Conservation (phyloP, 2,888 invertebrate species). For the Agriopis aurantiaria region DNA sequence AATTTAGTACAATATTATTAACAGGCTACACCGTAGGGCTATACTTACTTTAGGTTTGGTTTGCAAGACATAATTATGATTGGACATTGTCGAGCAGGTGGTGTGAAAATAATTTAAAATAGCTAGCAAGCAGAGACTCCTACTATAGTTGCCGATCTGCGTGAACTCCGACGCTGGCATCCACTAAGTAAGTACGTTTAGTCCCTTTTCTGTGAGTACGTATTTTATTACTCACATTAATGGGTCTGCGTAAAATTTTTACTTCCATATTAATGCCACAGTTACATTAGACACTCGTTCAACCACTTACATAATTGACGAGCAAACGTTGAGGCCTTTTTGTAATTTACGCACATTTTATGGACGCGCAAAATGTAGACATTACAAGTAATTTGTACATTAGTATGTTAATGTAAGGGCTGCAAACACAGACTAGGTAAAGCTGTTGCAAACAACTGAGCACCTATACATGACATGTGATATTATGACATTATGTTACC, state of each 20-base stretch:
- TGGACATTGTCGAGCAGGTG: no score
- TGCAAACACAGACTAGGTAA: no score
- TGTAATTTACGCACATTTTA: slow-evolving; percentile 20
- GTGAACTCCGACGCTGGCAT: not conserved
- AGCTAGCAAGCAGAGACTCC: no score
- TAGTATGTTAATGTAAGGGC: not conserved
- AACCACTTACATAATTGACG: slow-evolving; percentile 31
- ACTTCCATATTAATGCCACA: slow-evolving; percentile 32
- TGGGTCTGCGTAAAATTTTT: slow-evolving; percentile 33
- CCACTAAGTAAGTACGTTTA: not conserved
- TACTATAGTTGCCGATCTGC: not conserved
- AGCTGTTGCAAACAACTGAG: not conserved
- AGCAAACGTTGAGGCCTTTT: slow-evolving; percentile 10
- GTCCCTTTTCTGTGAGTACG: slow-evolving; percentile 23
- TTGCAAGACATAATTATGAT: no score
- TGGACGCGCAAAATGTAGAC: slow-evolving; percentile 10
- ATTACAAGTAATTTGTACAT: not conserved
- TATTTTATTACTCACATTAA: slow-evolving; percentile 33
- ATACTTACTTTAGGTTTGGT: no score
- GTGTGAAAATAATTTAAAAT: no score
- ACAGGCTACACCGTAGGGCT: no score
- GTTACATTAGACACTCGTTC: slow-evolving; percentile 28
- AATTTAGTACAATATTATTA: no score
- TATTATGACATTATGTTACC: no score
- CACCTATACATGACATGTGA: not conserved